phyloP scores from a whole-genome alignment of 2,888 invertebrate species.

The Orchestes rusci region DNA sequence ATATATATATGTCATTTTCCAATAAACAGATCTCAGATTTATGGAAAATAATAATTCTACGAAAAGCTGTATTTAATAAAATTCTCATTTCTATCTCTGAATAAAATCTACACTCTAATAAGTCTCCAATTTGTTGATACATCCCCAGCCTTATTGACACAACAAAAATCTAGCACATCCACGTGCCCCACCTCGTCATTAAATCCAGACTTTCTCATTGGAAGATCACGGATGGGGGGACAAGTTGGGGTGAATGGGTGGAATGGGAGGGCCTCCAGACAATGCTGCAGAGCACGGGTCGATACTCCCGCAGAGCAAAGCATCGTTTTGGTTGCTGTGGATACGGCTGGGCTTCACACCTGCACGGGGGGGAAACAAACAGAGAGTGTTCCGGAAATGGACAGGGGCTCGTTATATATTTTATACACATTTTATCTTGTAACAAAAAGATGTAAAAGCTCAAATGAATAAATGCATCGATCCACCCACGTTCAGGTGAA shows the following conservation, averaged over 20 bases:
- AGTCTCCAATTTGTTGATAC: no score
- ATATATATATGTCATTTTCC: no score
- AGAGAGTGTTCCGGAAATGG: constrained; percentile 15
- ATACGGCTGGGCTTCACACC: constrained; percentile 22
- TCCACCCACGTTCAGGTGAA: constrained; percentile 18
- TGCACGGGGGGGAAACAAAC: no score
- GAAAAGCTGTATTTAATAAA: no score
- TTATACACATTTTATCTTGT: no score
- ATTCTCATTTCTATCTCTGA: no score
- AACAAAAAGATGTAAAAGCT: no score
- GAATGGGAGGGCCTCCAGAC: constrained; percentile 18
- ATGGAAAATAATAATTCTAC: no score
- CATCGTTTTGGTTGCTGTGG: constrained; percentile 22
- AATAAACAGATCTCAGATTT: no score
- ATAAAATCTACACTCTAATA: no score
- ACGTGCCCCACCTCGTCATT: constrained; percentile 2
- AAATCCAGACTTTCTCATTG: no score
- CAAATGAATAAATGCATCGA: constrained; percentile 21
- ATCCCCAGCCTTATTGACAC: not conserved
- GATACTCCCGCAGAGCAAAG: constrained; percentile 25
- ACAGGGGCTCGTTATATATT: constrained; percentile 5
- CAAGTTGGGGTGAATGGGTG: no score
- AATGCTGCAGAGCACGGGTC: constrained; percentile 22
- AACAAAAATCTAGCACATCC: not conserved
- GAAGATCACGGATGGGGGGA: constrained; percentile 5